Conservation (phyloP, 2,797 vertebrate genomes). For the Catamblyrhynchus diadema region DNA sequence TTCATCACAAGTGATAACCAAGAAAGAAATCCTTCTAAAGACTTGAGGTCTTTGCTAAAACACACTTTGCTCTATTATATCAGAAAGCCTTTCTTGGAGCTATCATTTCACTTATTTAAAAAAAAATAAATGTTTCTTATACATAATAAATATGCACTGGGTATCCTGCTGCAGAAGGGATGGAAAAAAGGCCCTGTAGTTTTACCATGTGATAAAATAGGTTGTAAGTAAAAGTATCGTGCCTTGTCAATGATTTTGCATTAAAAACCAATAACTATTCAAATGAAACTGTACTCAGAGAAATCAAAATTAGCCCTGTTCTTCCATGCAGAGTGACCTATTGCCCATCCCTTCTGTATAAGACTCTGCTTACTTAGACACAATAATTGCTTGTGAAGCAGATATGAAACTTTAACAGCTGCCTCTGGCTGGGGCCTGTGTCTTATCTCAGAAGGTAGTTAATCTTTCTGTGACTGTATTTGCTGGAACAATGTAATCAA, state of each 20-base stretch:
- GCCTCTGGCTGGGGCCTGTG: background rate
- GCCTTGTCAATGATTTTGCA: background rate
- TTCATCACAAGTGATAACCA: background rate
- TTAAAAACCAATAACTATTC: background rate
- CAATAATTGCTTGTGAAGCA: background rate
- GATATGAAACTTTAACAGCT: background rate
- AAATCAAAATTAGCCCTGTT: background rate
- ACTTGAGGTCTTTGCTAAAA: background rate
- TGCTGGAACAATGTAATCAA: background rate
- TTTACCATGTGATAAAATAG: background rate
- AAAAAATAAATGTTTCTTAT: background rate
- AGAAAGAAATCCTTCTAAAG: background rate
- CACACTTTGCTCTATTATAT: background rate
- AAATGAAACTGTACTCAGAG: background rate
- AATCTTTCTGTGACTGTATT: background rate
- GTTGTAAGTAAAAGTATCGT: background rate
- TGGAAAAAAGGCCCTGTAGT: background rate
- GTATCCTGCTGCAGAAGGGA: background rate
- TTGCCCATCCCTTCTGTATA: background rate
- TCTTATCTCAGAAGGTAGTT: background rate
- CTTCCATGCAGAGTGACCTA: background rate
- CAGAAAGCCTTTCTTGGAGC: background rate
- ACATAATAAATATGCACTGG: background rate
- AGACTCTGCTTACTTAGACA: background rate
- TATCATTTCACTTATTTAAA: background rate